These are phyloP conservation scores for Plebejus melissa DNA, from an alignment of 2,888 invertebrate genomes.

Conservation along the genomic window DNA sequence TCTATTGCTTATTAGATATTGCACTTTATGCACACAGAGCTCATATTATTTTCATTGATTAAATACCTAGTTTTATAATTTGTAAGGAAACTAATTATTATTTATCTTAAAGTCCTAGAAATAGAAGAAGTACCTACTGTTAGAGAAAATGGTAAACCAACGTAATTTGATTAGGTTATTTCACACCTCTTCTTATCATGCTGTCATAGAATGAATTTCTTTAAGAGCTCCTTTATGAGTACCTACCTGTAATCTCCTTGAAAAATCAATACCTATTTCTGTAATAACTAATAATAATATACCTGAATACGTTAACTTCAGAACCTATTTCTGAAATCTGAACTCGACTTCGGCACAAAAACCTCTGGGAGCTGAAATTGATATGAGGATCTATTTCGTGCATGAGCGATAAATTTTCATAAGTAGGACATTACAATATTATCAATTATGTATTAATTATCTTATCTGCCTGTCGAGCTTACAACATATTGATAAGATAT, in stretches of 20 bases:
- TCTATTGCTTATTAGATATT: no score
- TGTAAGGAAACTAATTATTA: no score
- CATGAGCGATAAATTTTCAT: slow-evolving; percentile 5
- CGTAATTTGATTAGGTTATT: no score
- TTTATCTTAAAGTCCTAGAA: no score
- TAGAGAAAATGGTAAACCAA: no score
- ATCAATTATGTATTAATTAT: slow-evolving; percentile 7
- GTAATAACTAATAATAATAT: not conserved
- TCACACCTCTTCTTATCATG: no score
- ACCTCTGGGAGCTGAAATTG: not conserved
- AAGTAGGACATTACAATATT: slow-evolving; percentile 12
- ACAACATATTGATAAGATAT: not conserved
- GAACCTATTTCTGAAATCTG: not conserved
- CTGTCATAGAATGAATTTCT: no score
- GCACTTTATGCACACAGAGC: no score
- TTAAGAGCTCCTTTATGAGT: not conserved
- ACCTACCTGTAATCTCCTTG: not conserved
- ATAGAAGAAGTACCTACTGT: no score
- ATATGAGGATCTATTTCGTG: slow-evolving; percentile 1
- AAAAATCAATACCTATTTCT: not conserved
- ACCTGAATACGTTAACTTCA: not conserved
- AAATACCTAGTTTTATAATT: no score
- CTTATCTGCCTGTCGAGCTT: not conserved
- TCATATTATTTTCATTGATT: no score
- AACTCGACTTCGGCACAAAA: not conserved